phyloP scores from a whole-genome alignment of 2,113 vertebrate species.

The Archocentrus centrarchus region DNA sequence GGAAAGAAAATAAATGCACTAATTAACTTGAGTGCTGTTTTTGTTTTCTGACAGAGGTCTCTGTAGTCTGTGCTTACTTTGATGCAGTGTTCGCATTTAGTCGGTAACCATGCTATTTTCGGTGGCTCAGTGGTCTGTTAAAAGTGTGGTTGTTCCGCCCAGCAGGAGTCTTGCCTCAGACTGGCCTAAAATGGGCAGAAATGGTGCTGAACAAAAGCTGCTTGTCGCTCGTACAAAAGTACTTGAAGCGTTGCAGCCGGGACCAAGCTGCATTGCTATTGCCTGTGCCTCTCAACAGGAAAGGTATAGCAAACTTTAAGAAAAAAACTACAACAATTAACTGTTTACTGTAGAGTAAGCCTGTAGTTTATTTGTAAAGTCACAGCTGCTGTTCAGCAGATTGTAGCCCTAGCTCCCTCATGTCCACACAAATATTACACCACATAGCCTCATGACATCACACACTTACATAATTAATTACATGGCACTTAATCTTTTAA shows the following conservation, averaged over 20 bases:
- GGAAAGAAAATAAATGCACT: slow-evolving; percentile 45
- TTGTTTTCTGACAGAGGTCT: slow-evolving; percentile 70
- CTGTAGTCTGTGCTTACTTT: slow-evolving; percentile 73
- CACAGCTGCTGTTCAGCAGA: slow-evolving; percentile 63
- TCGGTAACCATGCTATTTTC: slow-evolving; percentile 79
- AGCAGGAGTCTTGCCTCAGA: slow-evolving; percentile 82
- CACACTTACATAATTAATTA: slow-evolving; percentile 55
- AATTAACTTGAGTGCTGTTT: slow-evolving; percentile 69
- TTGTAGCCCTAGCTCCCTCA: slow-evolving; percentile 50
- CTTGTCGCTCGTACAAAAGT: slow-evolving; percentile 82
- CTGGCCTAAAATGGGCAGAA: slow-evolving; percentile 84
- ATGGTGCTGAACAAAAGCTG: slow-evolving; percentile 82
- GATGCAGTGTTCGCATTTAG: slow-evolving; percentile 73
- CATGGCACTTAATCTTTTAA: slow-evolving; percentile 46
- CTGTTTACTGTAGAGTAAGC: slow-evolving; percentile 58
- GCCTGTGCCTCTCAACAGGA: slow-evolving; percentile 82
- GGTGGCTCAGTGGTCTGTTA: slow-evolving; percentile 81
- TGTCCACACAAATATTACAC: slow-evolving; percentile 42
- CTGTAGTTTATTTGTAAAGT: slow-evolving; percentile 61
- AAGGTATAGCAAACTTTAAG: slow-evolving; percentile 82
- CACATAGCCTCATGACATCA: slow-evolving; percentile 60
- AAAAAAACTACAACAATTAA: slow-evolving; percentile 70
- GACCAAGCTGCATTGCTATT: slow-evolving; percentile 80
- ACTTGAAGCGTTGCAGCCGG: slow-evolving; percentile 79
- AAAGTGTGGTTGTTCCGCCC: slow-evolving; percentile 83